phyloP scores from a whole-genome alignment of 2,888 invertebrate species.

The Chironomus tentans region DNA sequence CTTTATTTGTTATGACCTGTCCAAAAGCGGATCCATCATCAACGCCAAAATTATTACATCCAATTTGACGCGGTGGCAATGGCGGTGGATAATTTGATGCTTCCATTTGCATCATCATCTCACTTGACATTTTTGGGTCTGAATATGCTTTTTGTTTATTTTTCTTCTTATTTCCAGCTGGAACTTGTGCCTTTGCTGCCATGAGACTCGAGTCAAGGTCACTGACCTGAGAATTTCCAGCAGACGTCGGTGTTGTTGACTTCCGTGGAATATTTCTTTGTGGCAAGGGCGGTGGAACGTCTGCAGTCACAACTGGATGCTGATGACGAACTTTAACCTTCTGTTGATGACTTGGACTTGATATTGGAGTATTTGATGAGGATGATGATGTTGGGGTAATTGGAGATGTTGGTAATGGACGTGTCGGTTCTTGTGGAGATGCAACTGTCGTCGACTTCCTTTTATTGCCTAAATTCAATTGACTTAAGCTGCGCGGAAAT shows the following conservation, averaged over 20 bases:
- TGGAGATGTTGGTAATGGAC: constrained; percentile 34
- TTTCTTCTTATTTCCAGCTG: constrained; percentile 32
- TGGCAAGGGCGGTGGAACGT: constrained; percentile 47
- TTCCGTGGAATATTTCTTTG: constrained; percentile 44
- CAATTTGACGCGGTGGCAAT: constrained; percentile 48
- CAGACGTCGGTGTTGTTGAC: constrained; percentile 31
- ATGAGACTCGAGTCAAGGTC: constrained; percentile 38
- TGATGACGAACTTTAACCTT: constrained; percentile 34
- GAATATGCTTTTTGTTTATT: constrained; percentile 42
- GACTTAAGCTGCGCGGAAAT: constrained; percentile 42
- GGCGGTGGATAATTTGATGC: constrained; percentile 47
- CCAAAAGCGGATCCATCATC: constrained; percentile 28
- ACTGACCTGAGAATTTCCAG: constrained; percentile 35
- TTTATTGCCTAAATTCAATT: constrained; percentile 41
- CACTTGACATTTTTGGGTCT: constrained; percentile 43
- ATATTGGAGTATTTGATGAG: constrained; percentile 31
- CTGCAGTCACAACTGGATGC: constrained; percentile 28
- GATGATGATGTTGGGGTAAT: constrained; percentile 40
- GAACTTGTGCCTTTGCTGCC: neutral
- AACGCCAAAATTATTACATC: constrained; percentile 30
- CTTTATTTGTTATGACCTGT: neutral
- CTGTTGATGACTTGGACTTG: constrained; percentile 33
- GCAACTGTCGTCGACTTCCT: constrained; percentile 36
- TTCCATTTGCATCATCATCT: constrained; percentile 43
- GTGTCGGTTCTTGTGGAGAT: constrained; percentile 36